Base-by-base conservation (phyloP, 64 coral and sea anemone species). In the Actinia tenebrosa region DNA sequence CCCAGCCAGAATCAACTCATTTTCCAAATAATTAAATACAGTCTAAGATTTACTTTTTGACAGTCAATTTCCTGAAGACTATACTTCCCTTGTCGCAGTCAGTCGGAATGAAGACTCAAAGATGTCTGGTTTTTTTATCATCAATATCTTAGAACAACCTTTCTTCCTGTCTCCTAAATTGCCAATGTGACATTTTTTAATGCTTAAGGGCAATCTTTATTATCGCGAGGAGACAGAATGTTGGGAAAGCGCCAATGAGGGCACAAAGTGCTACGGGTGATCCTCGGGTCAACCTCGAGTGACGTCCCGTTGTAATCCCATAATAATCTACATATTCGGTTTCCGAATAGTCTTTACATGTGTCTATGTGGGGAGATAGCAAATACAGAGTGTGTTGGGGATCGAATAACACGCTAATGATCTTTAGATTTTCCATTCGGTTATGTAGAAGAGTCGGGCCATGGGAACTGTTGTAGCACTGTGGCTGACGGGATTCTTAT, bases 321-420 rank as follows among this genome's bases (percentile, higher is more conserved):
- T 85, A 85, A 85, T 85, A 85, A 85, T 85, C 83, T 85, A 9
- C 79, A 81, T 81, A 81, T 81, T 81, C 45, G 79, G 19, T 81
- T 75, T 81, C 53, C 79, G 46, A 81, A 20, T 45, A 53, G 3
- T 81, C 50, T 81, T 37, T 85, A 64, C 83, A 61, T 64, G 60
- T 64, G 53, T 64, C 83, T 54, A 83, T 50, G 82, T 17, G 50
- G 52, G 30, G 16, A 44, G 30, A 37, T 37, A 37, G 60, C 26
- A 59, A 83, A 83, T 30, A 83, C 45, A 11, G 43, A 64, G 60
- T 53, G 83, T 20, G 30, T 37, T 37, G 83, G 13, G 42, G 83
- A 85, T 85, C 83, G 83, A 60, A 85, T 85, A 18, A 18, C 60
- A 59, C 54, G 54, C 26, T 61, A 44, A 53, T 85, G 60, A 9